phyloP scores from a whole-genome alignment of 2,888 invertebrate genomes.

The Spilosoma lubricipeda region DNA sequence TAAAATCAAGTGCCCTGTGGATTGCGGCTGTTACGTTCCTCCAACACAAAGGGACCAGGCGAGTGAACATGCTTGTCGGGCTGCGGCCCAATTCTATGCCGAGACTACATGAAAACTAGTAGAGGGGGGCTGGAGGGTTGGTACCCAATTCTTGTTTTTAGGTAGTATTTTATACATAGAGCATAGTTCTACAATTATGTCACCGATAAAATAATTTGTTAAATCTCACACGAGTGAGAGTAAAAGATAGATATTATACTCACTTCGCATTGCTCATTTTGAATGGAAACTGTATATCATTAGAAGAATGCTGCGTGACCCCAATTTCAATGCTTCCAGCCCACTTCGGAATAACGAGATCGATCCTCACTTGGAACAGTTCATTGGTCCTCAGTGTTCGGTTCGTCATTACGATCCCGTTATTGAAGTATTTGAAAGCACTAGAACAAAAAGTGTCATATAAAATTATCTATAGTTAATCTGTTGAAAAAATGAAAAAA shows the following conservation, averaged over 20 bases:
- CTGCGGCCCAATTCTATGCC: too few relatives aligned
- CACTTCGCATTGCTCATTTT: constrained; percentile 97
- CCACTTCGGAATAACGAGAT: constrained; percentile 97
- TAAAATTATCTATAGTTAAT: background rate
- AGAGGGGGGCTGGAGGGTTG: background rate
- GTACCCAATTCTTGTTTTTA: too few relatives aligned
- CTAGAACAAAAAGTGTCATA: constrained; percentile 72
- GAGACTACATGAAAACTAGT: too few relatives aligned
- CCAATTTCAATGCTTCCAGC: constrained; percentile 98
- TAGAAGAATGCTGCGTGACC: constrained; percentile 95
- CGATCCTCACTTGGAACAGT: constrained; percentile 96
- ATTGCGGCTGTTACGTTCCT: too few relatives aligned
- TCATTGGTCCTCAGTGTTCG: constrained; percentile 95
- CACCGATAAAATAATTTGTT: background rate
- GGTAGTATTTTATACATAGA: background rate
- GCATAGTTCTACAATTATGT: background rate
- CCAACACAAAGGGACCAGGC: too few relatives aligned
- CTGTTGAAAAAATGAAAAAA: background rate
- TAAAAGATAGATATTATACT: constrained; percentile 46
- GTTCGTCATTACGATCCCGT: constrained; percentile 96
- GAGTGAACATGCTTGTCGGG: too few relatives aligned
- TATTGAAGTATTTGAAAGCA: constrained; percentile 97
- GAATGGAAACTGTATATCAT: constrained; percentile 95
- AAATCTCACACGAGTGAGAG: background rate
- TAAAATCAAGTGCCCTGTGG: too few relatives aligned